Evolutionary conservation across 1,140 invertebrate genomes (phyloP), one percentile per base, ranked within the genome.

Genomic region (Macrotrachela quadricornifera): DNA sequence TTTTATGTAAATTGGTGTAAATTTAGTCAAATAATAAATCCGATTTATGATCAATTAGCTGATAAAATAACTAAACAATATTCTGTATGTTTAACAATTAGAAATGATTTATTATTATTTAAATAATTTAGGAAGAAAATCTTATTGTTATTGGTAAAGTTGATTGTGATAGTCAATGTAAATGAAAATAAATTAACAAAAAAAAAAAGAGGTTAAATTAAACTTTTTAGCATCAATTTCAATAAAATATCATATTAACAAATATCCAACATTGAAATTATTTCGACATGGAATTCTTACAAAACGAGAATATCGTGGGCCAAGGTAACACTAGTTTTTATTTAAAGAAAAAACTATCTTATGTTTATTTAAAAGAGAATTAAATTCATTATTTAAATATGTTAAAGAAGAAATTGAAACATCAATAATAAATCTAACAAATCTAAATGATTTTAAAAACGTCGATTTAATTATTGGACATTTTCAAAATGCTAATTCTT

Each of bases 191-290:
- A 30, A 30, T 30, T 4, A 30, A 30, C 3, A 30, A 30, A 30
- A 30, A 30, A 30, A 30, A 30, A 30, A 30, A n/a, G n/a, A n/a
- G n/a, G n/a, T n/a, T 30, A 30, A 8, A 30, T 30, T 30, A 8
- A 8, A 30, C 8, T 30, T 30, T 30, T 30, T 30, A 30, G 21
- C 2, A 18, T 8, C 40, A 21, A 54, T 54, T n/a, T 44, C 53
- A 6, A 30, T 1, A 12, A 21, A 49, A 49, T 46, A 49, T 49
- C 46, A 49, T 37, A 42, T 54, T 13, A 49, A 50, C 14, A 99
- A 99, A 74, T 99, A 97, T 73, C 94, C 94, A 18, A 97, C 94
- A 14, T 69, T 99, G 39, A 99, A 99, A 73, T 70, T 96, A 16
- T 83, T 96, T 62, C 76, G 85, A 36, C 91, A 91, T 78, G 92